Percentiles rank a stretch among this genome's conserved stretches.
phyloP scores from a whole-genome alignment of 2,888 invertebrate genomes.

The Nephrotoma guestfalica region DNA sequence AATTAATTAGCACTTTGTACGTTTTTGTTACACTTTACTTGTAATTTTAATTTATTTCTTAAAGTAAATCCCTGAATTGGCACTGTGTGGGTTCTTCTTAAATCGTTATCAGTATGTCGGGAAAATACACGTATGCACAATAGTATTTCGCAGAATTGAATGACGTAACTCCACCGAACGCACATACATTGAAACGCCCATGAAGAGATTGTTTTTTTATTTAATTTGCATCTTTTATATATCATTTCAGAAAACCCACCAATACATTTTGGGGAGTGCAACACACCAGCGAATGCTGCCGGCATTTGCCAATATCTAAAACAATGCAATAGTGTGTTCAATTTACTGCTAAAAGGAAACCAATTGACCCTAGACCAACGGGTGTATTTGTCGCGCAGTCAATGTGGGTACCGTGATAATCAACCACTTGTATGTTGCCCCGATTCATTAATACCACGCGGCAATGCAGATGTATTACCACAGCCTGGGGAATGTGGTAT shows the following conservation, averaged over 20 bases:
- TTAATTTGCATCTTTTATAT: background rate
- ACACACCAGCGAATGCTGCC: slow-evolving; percentile 22
- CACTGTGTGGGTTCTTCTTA: background rate
- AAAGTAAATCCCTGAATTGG: background rate
- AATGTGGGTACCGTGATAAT: slow-evolving; percentile 43
- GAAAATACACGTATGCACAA: background rate
- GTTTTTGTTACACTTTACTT: background rate
- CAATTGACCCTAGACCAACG: slow-evolving; percentile 17
- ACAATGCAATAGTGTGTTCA: slow-evolving; percentile 23
- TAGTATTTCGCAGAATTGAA: background rate
- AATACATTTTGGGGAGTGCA: slow-evolving; percentile 13
- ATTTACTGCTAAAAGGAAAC: slow-evolving; percentile 21
- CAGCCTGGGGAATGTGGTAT: slow-evolving; percentile 2
- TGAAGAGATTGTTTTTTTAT: background rate
- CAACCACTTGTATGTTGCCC: slow-evolving; percentile 34
- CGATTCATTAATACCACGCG: background rate
- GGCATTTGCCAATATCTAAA: slow-evolving; percentile 24
- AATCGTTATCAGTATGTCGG: background rate
- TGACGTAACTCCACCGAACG: too few species aligned
- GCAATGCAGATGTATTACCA: background rate
- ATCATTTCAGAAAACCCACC: background rate
- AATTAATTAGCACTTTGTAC: background rate
- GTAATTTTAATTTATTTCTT: background rate
- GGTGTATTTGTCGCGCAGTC: slow-evolving; percentile 38
- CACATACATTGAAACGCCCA: background rate